Conservation (phyloP, 2,797 vertebrate species). For the Muscicapa comitata region DNA sequence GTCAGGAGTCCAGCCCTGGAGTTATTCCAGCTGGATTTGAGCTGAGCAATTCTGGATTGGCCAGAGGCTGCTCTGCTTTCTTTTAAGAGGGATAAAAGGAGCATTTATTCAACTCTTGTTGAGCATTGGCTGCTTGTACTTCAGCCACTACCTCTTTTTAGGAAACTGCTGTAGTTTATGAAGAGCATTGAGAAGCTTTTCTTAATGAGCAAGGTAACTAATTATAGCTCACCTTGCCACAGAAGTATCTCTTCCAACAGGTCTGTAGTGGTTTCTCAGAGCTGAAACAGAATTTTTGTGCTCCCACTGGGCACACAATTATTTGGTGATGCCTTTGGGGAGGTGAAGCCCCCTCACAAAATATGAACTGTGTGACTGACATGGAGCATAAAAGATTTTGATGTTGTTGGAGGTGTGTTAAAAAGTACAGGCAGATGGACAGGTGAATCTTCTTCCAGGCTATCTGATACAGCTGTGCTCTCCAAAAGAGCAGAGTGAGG, state of each 20-base stretch:
- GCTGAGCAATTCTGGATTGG: neutral
- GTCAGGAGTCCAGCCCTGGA: neutral
- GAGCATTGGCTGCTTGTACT: neutral
- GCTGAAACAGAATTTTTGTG: neutral
- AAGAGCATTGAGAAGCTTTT: neutral
- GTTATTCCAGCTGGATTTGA: neutral
- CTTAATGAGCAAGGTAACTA: neutral
- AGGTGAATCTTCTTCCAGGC: neutral
- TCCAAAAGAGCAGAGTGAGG: neutral
- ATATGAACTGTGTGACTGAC: neutral
- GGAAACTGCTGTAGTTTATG: neutral
- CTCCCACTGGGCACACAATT: fast-evolving
- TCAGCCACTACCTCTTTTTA: neutral
- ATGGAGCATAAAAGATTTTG: fast-evolving
- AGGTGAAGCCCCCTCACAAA: neutral
- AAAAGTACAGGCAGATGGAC: fast-evolving
- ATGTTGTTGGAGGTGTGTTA: fast-evolving
- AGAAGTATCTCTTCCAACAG: neutral
- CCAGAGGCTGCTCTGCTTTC: neutral
- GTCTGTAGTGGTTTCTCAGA: neutral
- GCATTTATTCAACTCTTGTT: neutral
- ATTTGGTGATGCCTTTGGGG: fast-evolving
- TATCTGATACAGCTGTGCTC: neutral
- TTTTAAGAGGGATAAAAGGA: neutral
- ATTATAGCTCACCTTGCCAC: neutral